Evolutionary conservation across 2,797 vertebrate species (phyloP).

Genomic region (Macropus fuliginosus): DNA sequence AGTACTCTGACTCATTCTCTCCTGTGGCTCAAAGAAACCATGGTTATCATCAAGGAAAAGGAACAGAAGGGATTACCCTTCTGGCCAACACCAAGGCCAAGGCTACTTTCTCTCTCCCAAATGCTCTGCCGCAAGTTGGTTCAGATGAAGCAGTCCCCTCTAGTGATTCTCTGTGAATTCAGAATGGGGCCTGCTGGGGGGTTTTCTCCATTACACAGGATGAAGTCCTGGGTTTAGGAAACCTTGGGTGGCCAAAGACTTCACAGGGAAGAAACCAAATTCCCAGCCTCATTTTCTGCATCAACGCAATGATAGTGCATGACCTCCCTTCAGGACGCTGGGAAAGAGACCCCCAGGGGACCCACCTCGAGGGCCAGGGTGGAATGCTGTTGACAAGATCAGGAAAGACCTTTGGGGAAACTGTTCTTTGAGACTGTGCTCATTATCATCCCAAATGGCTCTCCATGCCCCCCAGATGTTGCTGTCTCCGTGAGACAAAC

Average conservation of each 20-base stretch:
- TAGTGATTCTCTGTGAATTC: neutral
- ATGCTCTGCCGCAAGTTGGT: neutral
- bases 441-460: no score
- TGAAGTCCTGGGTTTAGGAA: neutral
- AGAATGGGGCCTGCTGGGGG: neutral
- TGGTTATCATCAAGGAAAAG: neutral
- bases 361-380: neutral
- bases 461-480: no score
- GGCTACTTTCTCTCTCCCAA: neutral
- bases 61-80: neutral
- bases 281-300: neutral
- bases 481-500: no score
- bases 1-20: slow-evolving; percentile 73
- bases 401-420: no score
- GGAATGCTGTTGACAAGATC: no score
- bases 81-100: neutral
- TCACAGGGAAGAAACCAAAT: neutral
- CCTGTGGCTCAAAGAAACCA: slow-evolving; percentile 81
- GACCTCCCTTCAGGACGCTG: neutral
- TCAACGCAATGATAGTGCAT: rapidly evolving
- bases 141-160: neutral
- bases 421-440: no score
- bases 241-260: neutral
- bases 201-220: neutral
- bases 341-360: neutral